A percentile compares a stretch with the other conserved stretches of the same genome.
phyloP scores from a whole-genome alignment of 2,797 vertebrate genomes.

The Ambastaia sidthimunki region DNA sequence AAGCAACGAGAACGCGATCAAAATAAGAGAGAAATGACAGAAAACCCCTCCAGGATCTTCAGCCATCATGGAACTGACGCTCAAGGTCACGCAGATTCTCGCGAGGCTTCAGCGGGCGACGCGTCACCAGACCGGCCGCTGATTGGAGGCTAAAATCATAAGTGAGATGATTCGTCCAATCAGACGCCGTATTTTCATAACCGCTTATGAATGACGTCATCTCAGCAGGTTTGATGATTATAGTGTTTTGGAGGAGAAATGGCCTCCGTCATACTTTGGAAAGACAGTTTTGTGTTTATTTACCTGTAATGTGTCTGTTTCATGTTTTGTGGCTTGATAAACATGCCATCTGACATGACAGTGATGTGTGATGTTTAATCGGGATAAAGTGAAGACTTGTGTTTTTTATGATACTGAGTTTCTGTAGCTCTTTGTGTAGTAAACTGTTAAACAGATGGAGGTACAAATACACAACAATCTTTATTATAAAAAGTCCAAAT shows the following conservation, averaged over 20 bases:
- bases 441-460: background rate
- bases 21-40: constrained; percentile 75
- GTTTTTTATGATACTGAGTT: no score
- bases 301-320: no score
- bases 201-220: constrained; percentile 50
- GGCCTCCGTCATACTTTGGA: no score
- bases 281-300: no score
- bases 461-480: constrained; percentile 89
- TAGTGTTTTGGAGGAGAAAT: background rate
- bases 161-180: constrained; percentile 35
- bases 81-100: constrained; percentile 41
- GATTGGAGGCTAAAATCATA: constrained; percentile 39
- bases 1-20: constrained; percentile 71
- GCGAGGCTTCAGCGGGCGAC: constrained; percentile 40
- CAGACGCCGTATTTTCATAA: constrained; percentile 20
- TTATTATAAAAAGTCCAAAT: constrained; percentile 94
- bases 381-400: no score
- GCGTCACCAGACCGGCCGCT: background rate
- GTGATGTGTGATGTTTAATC: no score
- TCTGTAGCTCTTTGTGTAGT: no score
- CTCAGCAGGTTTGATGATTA: background rate
- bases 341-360: no score
- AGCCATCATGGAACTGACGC: constrained; percentile 86
- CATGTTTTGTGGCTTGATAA: no score
- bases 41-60: constrained; percentile 82